A percentile compares a stretch with the other conserved stretches of the same genome.
Evolutionary conservation across 1,140 invertebrate genomes (phyloP).

Genomic region (Paralvinella palmiformis): DNA sequence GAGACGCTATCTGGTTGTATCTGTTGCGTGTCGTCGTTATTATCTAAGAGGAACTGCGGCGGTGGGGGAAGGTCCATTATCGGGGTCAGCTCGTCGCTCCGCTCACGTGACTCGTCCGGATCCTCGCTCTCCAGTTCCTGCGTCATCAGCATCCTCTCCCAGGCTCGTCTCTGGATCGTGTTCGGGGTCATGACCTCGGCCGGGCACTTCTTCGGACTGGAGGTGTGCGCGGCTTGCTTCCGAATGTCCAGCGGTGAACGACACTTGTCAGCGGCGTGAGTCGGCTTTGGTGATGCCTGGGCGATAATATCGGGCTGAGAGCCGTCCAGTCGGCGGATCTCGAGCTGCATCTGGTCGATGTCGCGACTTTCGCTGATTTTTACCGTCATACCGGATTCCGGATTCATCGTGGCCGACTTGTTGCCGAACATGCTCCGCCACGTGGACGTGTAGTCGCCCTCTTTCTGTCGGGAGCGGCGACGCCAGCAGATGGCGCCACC

Average conservation of each 20-base stretch:
- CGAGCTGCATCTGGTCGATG: background rate
- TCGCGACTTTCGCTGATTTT: background rate
- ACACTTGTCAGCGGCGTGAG: background rate
- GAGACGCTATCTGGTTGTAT: background rate
- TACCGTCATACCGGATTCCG: background rate
- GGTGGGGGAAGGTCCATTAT: conserved; percentile 10
- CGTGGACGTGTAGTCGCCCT: too few species aligned
- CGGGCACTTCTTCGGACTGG: background rate
- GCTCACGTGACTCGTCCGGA: background rate
- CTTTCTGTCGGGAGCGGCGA: too few species aligned
- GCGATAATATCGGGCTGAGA: background rate
- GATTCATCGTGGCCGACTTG: too few species aligned
- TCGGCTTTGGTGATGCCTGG: too few species aligned
- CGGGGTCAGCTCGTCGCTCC: background rate
- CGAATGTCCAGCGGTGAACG: background rate
- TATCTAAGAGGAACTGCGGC: conserved; percentile 4
- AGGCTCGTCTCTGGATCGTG: background rate
- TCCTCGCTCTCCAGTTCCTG: background rate
- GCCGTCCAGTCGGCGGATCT: background rate
- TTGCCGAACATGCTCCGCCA: too few species aligned
- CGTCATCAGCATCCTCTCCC: conserved; percentile 5
- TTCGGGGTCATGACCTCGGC: background rate
- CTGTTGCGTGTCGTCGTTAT: background rate
- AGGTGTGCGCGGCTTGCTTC: background rate
- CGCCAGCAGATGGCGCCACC: too few species aligned